These are phyloP conservation scores for Nesometra sesokonis DNA, from an alignment of 35 echinoderm and acorn worm species.

Conservation along the genomic window DNA sequence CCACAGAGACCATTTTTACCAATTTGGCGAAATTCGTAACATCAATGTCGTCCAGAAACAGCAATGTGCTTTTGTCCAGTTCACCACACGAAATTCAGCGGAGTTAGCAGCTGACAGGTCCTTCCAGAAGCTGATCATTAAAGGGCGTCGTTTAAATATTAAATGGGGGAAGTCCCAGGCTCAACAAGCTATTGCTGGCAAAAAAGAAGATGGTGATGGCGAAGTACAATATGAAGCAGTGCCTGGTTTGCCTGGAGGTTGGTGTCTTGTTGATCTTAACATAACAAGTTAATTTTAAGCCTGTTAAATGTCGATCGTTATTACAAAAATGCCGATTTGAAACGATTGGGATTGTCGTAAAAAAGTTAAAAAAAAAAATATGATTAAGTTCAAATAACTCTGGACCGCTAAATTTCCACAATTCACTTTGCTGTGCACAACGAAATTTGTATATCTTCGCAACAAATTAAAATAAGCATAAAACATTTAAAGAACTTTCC, in stretches of 20 bases:
- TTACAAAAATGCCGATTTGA: no score
- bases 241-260: conserved; percentile 90
- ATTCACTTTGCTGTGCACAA: no score
- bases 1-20: conserved; percentile 81
- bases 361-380: no score
- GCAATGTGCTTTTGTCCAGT: conserved; percentile 96
- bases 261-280: neutral
- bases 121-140: conserved; percentile 97
- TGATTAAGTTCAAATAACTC: no score
- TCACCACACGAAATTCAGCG: conserved; percentile 42
- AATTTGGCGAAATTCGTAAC: conserved; percentile 94
- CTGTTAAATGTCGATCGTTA: no score
- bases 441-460: no score
- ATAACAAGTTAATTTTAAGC: neutral
- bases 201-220: conserved; percentile 19
- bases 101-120: conserved; percentile 80
- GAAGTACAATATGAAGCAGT: conserved; percentile 68
- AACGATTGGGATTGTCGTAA: no score
- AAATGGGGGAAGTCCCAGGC: conserved; percentile 95
- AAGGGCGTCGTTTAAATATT: conserved; percentile 83
- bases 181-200: conserved; percentile 41
- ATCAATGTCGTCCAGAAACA: conserved; percentile 91
- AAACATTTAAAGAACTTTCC: no score
- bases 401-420: no score
- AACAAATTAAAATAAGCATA: no score